These are phyloP conservation scores for Neogale vison DNA, from an alignment of 2,113 vertebrate species.

Conservation along the genomic window DNA sequence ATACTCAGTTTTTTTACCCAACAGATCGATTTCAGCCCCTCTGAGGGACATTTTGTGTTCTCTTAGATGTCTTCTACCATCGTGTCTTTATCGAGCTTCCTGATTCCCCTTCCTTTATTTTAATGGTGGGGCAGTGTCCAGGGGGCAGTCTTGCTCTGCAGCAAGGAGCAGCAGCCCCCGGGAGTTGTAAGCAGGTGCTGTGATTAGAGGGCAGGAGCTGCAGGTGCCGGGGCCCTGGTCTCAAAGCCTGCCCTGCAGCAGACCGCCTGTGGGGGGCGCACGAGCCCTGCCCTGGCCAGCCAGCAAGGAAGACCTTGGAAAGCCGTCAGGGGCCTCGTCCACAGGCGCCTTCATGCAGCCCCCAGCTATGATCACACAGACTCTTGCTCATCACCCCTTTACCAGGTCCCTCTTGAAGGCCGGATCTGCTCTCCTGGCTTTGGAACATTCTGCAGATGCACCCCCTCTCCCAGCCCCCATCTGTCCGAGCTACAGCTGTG, in stretches of 20 bases:
- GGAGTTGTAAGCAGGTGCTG: neutral
- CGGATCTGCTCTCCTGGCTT: neutral
- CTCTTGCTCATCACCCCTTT: neutral
- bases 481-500: neutral
- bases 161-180: neutral
- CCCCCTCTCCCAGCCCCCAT: neutral
- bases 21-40: neutral
- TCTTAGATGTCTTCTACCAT: neutral
- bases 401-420: neutral
- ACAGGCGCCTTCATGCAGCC: neutral
- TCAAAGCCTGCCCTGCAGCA: neutral
- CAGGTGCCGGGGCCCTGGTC: neutral
- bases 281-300: neutral
- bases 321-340: neutral
- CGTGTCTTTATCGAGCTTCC: neutral
- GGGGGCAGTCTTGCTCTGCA: neutral
- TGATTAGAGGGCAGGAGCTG: neutral
- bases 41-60: neutral
- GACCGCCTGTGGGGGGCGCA: neutral
- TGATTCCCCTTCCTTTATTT: neutral
- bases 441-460: neutral
- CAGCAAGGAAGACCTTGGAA: neutral
- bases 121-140: rapidly evolving
- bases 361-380: neutral
- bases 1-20: neutral